Evolutionary conservation across 2,113 vertebrate genomes (phyloP).

Genomic region (Burhinus oedicnemus): DNA sequence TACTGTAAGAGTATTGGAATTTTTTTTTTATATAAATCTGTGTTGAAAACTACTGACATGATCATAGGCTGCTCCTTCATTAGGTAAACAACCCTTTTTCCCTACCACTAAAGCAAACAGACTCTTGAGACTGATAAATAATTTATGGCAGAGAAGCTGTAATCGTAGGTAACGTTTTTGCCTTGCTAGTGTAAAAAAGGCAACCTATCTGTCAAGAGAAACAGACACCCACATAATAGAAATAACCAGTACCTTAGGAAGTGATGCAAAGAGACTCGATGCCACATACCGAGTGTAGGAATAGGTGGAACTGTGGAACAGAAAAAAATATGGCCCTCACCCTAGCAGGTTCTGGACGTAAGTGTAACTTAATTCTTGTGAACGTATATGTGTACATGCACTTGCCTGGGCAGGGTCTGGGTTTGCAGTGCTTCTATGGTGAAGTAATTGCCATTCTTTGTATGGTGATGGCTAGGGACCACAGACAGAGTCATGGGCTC

Average conservation of each 20-base stretch:
- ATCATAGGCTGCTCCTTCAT: not conserved
- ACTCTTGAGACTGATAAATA: not conserved
- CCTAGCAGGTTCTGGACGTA: not conserved
- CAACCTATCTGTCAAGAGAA: not conserved
- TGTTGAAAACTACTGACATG: not conserved
- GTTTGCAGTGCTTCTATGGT: not conserved
- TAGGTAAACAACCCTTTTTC: not conserved
- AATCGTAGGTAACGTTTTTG: not conserved
- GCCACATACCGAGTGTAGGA: not conserved
- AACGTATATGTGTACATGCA: fast-evolving
- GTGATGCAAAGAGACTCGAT: not conserved
- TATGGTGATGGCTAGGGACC: not conserved
- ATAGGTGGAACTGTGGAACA: not conserved
- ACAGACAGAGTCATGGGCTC: not conserved
- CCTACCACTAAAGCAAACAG: not conserved
- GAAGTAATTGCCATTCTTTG: not conserved
- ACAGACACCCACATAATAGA: not conserved
- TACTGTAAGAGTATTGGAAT: not conserved
- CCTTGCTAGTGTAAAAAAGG: not conserved
- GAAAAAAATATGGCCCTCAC: not conserved
- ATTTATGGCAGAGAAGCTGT: not conserved
- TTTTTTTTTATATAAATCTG: not conserved
- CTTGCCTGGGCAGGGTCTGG: not conserved
- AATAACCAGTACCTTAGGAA: not conserved
- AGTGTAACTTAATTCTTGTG: not conserved